A percentile compares a stretch with the other conserved stretches of the same genome.
phyloP scores from a whole-genome alignment of 2,797 vertebrate genomes.

The Anniella stebbinsi region DNA sequence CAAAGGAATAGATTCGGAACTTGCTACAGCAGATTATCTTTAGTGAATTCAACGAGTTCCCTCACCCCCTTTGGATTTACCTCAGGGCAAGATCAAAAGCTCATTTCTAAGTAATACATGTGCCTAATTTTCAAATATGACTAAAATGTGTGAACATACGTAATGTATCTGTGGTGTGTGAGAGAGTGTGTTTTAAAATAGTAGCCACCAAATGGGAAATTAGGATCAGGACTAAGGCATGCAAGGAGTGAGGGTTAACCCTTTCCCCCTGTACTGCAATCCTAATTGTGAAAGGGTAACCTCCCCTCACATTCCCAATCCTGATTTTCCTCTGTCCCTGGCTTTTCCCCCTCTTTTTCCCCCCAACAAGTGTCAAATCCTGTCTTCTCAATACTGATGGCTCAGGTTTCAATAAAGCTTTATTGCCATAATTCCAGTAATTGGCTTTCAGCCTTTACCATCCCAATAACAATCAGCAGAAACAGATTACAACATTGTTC shows the following conservation, averaged over 20 bases:
- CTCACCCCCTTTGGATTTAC: neutral
- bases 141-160: neutral
- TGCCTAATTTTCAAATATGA: neutral
- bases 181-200: neutral
- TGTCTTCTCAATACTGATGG: too few relatives aligned
- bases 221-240: too few relatives aligned
- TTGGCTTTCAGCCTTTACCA: too few relatives aligned
- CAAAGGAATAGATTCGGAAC: conserved; percentile 1
- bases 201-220: neutral
- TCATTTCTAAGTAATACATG: conserved; percentile 17
- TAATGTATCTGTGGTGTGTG: neutral
- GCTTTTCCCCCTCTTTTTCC: neutral
- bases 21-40: neutral
- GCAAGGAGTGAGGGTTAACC: neutral
- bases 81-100: conserved; percentile 9
- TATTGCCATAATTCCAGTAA: too few relatives aligned
- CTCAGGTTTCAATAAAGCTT: too few relatives aligned
- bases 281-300: neutral
- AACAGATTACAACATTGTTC: too few relatives aligned
- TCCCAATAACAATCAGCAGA: too few relatives aligned
- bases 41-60: neutral
- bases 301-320: neutral
- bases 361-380: too few relatives aligned
- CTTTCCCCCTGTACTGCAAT: neutral
- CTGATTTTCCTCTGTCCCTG: neutral